Conservation (phyloP, 2,113 vertebrate species). For the cat (Felis catus) region DNA sequence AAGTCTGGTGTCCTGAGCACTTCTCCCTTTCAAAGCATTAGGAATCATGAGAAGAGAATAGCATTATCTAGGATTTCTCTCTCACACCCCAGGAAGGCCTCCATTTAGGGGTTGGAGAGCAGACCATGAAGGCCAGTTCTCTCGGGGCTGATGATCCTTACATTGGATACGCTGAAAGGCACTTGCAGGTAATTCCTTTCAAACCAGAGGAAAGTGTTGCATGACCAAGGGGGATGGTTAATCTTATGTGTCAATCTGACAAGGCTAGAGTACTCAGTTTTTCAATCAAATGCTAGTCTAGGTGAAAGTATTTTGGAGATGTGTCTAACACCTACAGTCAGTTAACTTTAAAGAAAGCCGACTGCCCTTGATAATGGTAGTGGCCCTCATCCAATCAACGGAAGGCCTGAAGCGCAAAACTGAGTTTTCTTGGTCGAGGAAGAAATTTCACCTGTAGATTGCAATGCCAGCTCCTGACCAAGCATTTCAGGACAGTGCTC, state of each 20-base stretch:
- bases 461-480: not conserved
- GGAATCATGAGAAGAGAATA: not conserved
- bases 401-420: not conserved
- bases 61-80: not conserved
- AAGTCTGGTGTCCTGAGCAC: not conserved
- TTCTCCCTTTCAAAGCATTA: not conserved
- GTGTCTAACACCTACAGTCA: too few relatives aligned
- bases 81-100: not conserved
- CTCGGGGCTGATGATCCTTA: too few relatives aligned
- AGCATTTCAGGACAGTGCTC: not conserved
- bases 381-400: not conserved
- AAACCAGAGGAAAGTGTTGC: not conserved
- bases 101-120: not conserved
- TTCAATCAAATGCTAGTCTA: not conserved
- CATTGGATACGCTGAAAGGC: not conserved
- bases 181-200: not conserved
- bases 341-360: not conserved
- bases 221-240: too few relatives aligned
- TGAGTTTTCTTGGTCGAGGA: not conserved
- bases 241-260: not conserved
- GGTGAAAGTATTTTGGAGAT: not conserved
- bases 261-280: not conserved
- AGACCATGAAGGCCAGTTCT: rapidly evolving
- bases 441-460: not conserved
- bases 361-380: not conserved